Conservation (phyloP, 2,113 vertebrate genomes). For the Suncus etruscus region DNA sequence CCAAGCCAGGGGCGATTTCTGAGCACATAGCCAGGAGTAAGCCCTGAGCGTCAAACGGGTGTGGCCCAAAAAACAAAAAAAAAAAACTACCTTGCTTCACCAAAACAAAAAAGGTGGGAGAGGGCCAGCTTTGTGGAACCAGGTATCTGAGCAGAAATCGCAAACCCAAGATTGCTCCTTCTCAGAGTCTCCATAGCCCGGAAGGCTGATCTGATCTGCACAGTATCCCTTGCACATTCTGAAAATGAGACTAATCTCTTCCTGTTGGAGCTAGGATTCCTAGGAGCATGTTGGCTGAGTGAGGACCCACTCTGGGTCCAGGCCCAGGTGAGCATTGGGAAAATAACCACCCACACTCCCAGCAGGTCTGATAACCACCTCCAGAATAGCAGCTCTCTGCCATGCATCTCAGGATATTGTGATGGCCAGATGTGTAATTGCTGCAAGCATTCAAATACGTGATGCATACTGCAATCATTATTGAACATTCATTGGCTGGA, state of each 20-base stretch:
- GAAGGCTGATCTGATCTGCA: not conserved
- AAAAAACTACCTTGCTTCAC: too few relatives aligned
- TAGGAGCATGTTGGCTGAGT: not conserved
- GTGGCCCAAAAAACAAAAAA: too few relatives aligned
- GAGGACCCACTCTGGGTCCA: not conserved
- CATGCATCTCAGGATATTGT: not conserved
- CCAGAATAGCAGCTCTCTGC: rapidly evolving
- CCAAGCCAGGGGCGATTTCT: too few relatives aligned
- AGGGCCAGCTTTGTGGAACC: too few relatives aligned
- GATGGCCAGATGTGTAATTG: not conserved
- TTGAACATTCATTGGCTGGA: not conserved
- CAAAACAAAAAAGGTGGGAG: too few relatives aligned
- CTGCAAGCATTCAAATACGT: not conserved
- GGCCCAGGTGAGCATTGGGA: not conserved
- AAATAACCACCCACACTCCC: not conserved
- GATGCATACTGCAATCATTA: not conserved
- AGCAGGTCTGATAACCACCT: not conserved
- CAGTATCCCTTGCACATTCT: not conserved
- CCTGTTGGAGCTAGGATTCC: not conserved
- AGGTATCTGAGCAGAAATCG: too few relatives aligned
- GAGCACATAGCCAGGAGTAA: too few relatives aligned
- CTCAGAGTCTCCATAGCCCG: too few relatives aligned
- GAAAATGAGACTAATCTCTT: not conserved
- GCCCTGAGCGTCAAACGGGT: too few relatives aligned
- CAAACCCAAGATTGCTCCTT: too few relatives aligned